These are phyloP conservation scores for Muricea muricata DNA, from an alignment of 92 coral and sea anemone species.

Conservation along the genomic window DNA sequence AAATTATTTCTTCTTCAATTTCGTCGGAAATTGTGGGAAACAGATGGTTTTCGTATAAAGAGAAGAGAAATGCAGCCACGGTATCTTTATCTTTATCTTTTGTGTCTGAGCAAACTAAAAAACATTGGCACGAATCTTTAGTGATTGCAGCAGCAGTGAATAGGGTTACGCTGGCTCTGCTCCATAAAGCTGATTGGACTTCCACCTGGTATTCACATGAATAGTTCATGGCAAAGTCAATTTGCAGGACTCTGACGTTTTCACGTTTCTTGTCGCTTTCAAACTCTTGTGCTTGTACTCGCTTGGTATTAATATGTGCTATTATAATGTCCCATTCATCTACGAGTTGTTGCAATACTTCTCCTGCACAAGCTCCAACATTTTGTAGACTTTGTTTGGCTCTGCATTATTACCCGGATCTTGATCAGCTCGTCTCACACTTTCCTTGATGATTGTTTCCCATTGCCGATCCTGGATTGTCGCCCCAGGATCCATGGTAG, in stretches of 20 bases:
- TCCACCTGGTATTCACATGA: constrained; percentile 56
- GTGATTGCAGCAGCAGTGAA: constrained; percentile 43
- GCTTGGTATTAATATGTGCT: constrained; percentile 21
- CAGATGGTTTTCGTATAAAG: constrained; percentile 41
- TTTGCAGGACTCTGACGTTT: constrained; percentile 44
- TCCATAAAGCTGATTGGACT: constrained; percentile 56
- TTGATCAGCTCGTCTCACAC: neutral
- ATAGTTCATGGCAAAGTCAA: constrained; percentile 58
- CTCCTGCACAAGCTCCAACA: constrained; percentile 10
- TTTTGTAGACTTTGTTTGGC: neutral
- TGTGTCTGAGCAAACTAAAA: constrained; percentile 50
- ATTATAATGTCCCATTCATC: constrained; percentile 13
- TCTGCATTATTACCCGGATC: neutral
- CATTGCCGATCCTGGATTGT: constrained; percentile 47
- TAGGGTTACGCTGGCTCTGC: constrained; percentile 53
- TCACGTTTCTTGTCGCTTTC: constrained; percentile 11
- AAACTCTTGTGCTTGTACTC: constrained; percentile 21
- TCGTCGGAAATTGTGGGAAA: constrained; percentile 42
- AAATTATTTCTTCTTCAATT: constrained; percentile 40
- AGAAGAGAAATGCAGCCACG: constrained; percentile 36
- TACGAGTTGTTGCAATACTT: constrained; percentile 18
- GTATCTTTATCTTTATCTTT: constrained; percentile 59
- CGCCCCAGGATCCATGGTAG: constrained; percentile 24
- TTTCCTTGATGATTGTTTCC: constrained; percentile 22
- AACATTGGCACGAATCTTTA: constrained; percentile 34